Conservation (phyloP, 2,797 vertebrate genomes). For the Allochrocebus solatus region DNA sequence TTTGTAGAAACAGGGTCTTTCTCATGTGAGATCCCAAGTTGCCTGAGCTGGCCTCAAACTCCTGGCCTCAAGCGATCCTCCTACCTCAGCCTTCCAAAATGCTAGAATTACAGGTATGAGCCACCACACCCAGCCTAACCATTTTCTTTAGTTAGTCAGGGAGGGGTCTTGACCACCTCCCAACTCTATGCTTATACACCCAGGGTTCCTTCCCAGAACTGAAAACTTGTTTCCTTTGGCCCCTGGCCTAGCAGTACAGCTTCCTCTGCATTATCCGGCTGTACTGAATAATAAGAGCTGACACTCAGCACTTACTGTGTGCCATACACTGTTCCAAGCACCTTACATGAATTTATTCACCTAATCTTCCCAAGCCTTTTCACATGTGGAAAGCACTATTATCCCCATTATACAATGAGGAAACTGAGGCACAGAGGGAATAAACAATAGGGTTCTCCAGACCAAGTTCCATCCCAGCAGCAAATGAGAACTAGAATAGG, state of each 20-base stretch:
- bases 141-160: background rate
- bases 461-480: background rate
- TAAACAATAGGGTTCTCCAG: background rate
- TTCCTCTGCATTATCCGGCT: background rate
- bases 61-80: background rate
- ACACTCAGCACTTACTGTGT: background rate
- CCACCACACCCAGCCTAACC: background rate
- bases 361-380: background rate
- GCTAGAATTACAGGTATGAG: background rate
- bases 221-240: background rate
- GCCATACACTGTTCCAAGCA: background rate
- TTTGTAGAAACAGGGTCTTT: background rate
- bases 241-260: background rate
- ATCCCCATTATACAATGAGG: background rate
- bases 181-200: background rate
- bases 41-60: background rate
- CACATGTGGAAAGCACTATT: background rate
- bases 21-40: background rate
- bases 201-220: background rate
- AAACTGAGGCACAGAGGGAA: background rate
- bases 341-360: background rate
- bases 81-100: background rate
- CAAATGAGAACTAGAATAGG: background rate
- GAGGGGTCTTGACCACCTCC: background rate
- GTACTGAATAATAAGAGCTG: background rate